Percentiles rank a stretch among this genome's conserved stretches.
phyloP scores from a whole-genome alignment of 2,113 vertebrate genomes.

The Pelecanoides urinatrix region DNA sequence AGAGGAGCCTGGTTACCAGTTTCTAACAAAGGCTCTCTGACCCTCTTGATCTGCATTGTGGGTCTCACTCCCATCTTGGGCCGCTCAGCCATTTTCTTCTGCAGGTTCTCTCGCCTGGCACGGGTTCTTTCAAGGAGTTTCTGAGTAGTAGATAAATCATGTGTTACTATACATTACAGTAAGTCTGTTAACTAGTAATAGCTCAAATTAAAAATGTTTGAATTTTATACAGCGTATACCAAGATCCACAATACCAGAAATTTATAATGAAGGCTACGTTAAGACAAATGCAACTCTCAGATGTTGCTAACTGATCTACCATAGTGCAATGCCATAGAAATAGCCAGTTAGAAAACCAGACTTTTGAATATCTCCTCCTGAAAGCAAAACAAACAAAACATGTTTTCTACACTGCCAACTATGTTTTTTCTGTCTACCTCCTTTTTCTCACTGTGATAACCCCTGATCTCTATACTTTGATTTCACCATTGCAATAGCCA shows the following conservation, averaged over 20 bases:
- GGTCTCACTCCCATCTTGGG: constrained; percentile 72
- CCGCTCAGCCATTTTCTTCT: constrained; percentile 93
- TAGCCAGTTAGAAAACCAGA: too few relatives aligned
- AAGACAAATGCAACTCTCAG: background rate
- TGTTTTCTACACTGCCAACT: background rate
- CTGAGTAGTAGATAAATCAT: constrained; percentile 55
- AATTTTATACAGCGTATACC: background rate
- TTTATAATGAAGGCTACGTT: background rate
- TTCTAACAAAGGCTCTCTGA: constrained; percentile 86
- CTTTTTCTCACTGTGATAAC: background rate
- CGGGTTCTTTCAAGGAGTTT: constrained; percentile 95
- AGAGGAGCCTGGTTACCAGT: constrained; percentile 76
- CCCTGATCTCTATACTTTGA: background rate
- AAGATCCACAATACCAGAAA: background rate
- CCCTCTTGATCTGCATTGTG: constrained; percentile 74
- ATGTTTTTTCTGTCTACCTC: background rate
- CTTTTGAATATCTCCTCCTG: too few relatives aligned
- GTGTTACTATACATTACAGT: background rate
- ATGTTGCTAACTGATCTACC: background rate
- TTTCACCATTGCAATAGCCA: background rate
- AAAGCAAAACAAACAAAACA: background rate
- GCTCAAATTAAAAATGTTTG: background rate
- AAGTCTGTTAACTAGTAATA: background rate
- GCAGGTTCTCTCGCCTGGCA: constrained; percentile 93
- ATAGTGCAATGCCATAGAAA: fast-evolving